Evolutionary conservation across 1,140 invertebrate species (phyloP), one percentile per base, ranked within the genome.

Genomic region (Belonocnema kinseyi): DNA sequence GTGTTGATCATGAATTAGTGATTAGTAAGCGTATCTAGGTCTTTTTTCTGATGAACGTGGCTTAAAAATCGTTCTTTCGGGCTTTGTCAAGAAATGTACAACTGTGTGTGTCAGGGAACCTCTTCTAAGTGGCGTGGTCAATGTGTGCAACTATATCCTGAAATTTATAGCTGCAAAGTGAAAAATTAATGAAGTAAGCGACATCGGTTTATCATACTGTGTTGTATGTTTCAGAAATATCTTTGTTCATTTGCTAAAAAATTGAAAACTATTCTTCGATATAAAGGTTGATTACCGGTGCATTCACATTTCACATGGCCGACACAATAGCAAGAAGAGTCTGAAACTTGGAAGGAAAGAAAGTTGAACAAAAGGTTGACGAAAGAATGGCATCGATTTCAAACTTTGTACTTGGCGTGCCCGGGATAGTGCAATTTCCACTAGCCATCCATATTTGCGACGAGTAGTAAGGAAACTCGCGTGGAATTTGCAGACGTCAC

Each of bases 341-440:
- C 14, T 40, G 26, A 21, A 26, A 33, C 40, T n/a, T 66, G 26
- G 14, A 66, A 66, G 61, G n/a, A 66, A 40, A 33, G 61, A 66
- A 66, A 66, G 61, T 66, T 66, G 26, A 66, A 66, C 16, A 66
- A 66, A 66, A 66, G 26, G 13, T 40, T 66, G 33, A 66, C 61
- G 26, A 66, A 66, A 66, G 61, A 66, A 66, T 66, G 26, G 61
- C 61, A 66, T 66, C 26, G 61, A 66, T 66, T 66, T 66, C 61
- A 66, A 66, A 66, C 61, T 66, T 66, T 66, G 61, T 66, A 40
- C 61, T 66, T 66, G 61, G 12, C 26, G 33, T 40, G 33, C 40
- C 33, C 26, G 33, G 40, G 26, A 33, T 10, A 66, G 26, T 46
- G 61, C 61, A 66, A 66, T 66, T 66, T 66, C 61, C 61, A 66